Evolutionary conservation across 1,140 invertebrate genomes (phyloP), one percentile per base, ranked within the genome.

Genomic region (Frieseomelitta varia): DNA sequence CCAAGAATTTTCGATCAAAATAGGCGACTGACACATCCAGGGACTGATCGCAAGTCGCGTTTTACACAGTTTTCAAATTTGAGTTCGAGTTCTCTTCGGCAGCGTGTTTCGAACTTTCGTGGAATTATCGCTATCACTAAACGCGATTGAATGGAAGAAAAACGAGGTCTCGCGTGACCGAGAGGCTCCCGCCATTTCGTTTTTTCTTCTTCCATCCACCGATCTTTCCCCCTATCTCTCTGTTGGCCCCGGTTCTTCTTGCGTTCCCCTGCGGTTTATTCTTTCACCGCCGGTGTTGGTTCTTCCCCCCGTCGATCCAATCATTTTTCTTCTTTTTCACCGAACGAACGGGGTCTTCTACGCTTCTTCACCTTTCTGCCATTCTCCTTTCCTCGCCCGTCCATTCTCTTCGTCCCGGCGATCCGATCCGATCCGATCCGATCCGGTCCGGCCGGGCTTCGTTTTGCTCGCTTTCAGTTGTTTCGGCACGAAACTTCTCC

Each of bases 401-500:
- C n/a, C n/a, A n/a, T n/a, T n/a, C 67, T 51, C 27, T 19, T 68
- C n/a, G 4, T 11, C 8, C 19, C n/a, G 30, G 11, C 72, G 30
- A n/a, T n/a, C 69, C 21, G 53, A 34, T 65, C 61, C 73, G 79
- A 69, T 81, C 39, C 68, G 30, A n/a, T n/a, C 69, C 21, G 53
- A 34, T 65, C 61, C 73, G 79, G 79, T 81, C 39, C 68, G 30
- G 14, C 51, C 53, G 30, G 6, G 8, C 39, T 14, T 85, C 69
- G 21, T 80, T 85, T 79, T 74, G 61, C 6, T 76, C n/a, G 12
- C 27, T 72, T 79, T 82, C 53, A 21, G 53, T 47, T 39, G 30
- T 86, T 86, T 89, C 76, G 88, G 24, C 53, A 30, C 51, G 71
- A 61, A 56, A 56, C 69, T 12, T 73, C 71, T 27, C 8, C 65